These are phyloP conservation scores for Ia io DNA, from an alignment of 2,113 vertebrate genomes.

Conservation along the genomic window DNA sequence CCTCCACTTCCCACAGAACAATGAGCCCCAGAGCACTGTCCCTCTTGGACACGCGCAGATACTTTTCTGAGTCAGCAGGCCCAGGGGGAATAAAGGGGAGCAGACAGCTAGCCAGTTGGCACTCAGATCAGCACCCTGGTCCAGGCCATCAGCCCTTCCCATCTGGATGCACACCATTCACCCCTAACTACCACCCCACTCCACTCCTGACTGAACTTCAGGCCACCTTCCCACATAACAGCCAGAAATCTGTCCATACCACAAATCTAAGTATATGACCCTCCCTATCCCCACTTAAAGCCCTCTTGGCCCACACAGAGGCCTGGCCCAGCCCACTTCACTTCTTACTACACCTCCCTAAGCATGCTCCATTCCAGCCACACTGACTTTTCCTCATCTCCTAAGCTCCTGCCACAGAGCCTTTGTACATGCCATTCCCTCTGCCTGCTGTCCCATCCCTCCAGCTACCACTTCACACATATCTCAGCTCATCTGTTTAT, in stretches of 20 bases:
- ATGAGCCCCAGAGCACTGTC: neutral
- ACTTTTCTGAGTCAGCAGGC: neutral
- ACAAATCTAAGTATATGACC: neutral
- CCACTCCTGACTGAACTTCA: neutral
- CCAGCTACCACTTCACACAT: neutral
- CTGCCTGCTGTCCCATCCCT: neutral
- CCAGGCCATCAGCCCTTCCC: neutral
- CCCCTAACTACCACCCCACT: neutral
- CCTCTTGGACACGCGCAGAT: neutral
- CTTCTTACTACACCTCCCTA: neutral
- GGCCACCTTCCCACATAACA: neutral
- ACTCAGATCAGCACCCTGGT: neutral
- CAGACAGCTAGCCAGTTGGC: neutral
- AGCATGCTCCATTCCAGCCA: neutral
- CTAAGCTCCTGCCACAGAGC: neutral
- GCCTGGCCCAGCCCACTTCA: neutral
- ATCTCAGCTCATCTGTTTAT: neutral
- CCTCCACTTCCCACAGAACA: fast-evolving
- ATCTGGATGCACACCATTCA: neutral
- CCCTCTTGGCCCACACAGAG: fast-evolving
- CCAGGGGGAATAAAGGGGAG: neutral
- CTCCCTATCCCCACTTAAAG: neutral
- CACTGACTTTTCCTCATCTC: neutral
- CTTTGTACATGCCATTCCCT: neutral
- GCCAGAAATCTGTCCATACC: neutral